Base-by-base conservation (phyloP, 2,797 vertebrate species). In the Onychomys torridus region DNA sequence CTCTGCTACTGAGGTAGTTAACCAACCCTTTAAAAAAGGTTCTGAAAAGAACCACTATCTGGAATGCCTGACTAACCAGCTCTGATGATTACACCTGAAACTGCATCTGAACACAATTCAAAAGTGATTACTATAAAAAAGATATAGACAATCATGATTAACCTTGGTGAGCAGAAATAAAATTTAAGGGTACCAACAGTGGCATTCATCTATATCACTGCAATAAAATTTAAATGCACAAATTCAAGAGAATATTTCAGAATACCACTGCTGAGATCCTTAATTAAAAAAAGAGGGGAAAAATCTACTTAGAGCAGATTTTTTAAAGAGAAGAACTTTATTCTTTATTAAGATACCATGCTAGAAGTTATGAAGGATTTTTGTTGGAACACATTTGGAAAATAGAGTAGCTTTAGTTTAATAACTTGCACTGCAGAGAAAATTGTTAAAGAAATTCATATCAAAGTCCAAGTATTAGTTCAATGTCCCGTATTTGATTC, bases 11-110 rank as follows among this genome's bases (percentile, higher is more conserved):
- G 99, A 99, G 99, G 99, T 99, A 99, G 99, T 99, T 99, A 99
- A 99, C 99, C 99, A 99, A 99, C 99, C 99, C 99, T 99, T 99
- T 99, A 98, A 99, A 99, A 99, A 99, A 99, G 99, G 99, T 99
- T 99, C 99, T 99, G 99, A 99, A 99, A 99, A 99, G 99, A 99
- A 99, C 99, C 99, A 99, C 99, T 99, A 99, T 99, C 99, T 99
- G 99, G 99, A 99, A 99, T 99, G 99, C 99, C 99, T 99, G 99
- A 99, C 99, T 99, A 99, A 99, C 99, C 99, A 99, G 99, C 99
- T 99, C 99, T 99, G 99, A 99, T 99, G 99, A 99, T 99, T 99
- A 99, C 99, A 99, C 99, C 99, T 99, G 99, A 99, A 99, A 99
- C 99, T 99, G 99, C 99, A 99, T 99, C 98, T 98, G 98, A 99